Evolutionary conservation across 2,797 vertebrate species (phyloP).

Genomic region (Coranthus polyacanthus): DNA sequence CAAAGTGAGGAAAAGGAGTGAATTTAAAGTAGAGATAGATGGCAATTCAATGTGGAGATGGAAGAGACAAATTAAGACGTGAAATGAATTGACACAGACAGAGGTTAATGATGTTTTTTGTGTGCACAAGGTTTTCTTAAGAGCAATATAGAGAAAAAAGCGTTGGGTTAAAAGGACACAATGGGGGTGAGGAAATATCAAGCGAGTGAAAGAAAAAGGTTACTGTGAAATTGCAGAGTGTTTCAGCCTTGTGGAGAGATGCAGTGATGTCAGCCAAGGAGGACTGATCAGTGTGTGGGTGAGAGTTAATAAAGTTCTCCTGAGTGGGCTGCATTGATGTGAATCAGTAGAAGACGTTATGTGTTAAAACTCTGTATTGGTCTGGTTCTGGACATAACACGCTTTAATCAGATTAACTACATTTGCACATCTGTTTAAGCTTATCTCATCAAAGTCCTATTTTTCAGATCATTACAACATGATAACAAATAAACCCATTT

Average conservation of each 20-base stretch:
- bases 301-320: slow-evolving; percentile 4
- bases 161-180: slow-evolving; percentile 3
- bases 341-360: neutral
- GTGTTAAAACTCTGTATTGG: no score
- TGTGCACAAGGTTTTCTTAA: neutral
- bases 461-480: no score
- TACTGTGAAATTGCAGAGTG: neutral
- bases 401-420: no score
- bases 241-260: neutral
- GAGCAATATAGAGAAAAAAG: neutral
- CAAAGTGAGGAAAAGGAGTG: neutral
- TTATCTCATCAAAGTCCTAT: no score
- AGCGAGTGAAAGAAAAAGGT: slow-evolving; percentile 7
- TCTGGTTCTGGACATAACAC: no score
- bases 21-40: neutral
- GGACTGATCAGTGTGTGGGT: slow-evolving; percentile 16
- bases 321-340: neutral
- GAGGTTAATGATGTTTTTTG: slow-evolving; percentile 13
- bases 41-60: neutral
- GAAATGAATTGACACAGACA: neutral
- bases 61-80: neutral
- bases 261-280: slow-evolving; percentile 5
- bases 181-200: no score
- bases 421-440: no score
- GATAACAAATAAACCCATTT: no score